Evolutionary conservation across 2,113 vertebrate species (phyloP).

Genomic region (Conger conger): DNA sequence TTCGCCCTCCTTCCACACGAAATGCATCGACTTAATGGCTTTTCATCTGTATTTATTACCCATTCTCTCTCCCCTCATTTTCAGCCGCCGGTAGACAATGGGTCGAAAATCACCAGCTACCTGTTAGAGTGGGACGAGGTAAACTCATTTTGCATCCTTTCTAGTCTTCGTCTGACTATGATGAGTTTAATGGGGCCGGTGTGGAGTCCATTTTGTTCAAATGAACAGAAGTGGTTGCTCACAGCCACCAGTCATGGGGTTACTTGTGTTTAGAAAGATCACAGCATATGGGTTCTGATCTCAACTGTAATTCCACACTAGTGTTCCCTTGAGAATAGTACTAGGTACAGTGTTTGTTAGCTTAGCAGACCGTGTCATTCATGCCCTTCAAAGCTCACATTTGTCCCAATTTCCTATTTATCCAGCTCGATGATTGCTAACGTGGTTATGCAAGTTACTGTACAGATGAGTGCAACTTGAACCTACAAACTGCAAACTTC

Average conservation of each 20-base stretch:
- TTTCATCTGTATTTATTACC: neutral
- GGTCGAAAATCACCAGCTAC: constrained; percentile 98
- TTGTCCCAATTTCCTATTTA: too few species aligned
- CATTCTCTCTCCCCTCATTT: constrained; percentile 22
- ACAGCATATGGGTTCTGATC: neutral
- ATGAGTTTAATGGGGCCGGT: neutral
- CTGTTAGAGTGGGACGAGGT: constrained; percentile 98
- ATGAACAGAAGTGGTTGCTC: neutral
- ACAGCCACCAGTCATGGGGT: neutral
- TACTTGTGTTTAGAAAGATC: neutral
- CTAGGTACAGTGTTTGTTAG: neutral
- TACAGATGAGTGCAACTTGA: too few species aligned
- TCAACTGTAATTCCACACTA: neutral
- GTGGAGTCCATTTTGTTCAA: neutral
- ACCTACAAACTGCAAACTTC: neutral
- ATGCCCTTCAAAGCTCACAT: too few species aligned
- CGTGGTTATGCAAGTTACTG: too few species aligned
- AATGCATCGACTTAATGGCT: neutral
- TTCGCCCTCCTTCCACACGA: neutral
- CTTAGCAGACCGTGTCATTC: too few species aligned
- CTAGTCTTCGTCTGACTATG: neutral
- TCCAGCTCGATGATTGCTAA: too few species aligned
- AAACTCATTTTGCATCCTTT: constrained; percentile 40
- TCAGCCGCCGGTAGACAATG: constrained; percentile 91
- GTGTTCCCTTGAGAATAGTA: neutral